Percentiles rank a stretch among this genome's conserved stretches.
Evolutionary conservation across 2,797 vertebrate species (phyloP).

Genomic region (Synaphobranchus kaupii): DNA sequence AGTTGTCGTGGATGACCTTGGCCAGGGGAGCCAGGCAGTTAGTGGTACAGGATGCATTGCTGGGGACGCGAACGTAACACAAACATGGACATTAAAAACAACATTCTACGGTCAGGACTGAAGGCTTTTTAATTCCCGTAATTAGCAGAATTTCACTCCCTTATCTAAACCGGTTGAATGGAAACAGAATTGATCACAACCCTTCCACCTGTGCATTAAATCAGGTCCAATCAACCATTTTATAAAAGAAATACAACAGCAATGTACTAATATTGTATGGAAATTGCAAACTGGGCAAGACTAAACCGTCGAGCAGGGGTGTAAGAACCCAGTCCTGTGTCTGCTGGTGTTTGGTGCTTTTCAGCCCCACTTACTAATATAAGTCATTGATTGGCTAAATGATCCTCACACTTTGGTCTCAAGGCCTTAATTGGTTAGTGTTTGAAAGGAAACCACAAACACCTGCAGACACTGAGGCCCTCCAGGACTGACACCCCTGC

Average conservation of each 20-base stretch:
- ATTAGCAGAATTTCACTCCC: not conserved
- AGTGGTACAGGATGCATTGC: constrained; percentile 91
- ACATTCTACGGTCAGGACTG: not conserved
- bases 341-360: not conserved
- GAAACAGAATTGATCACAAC: not conserved
- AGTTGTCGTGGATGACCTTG: constrained; percentile 87
- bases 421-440: too few relatives aligned
- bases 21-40: constrained; percentile 90
- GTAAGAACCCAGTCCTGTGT: not conserved
- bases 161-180: not conserved
- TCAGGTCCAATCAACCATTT: not conserved
- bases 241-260: not conserved
- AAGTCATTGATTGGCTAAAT: not conserved
- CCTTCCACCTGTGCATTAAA: not conserved
- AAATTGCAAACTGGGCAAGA: too few relatives aligned
- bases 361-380: not conserved
- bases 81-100: not conserved
- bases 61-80: constrained; percentile 50
- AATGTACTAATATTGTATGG: not conserved
- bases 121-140: not conserved
- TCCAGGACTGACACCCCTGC: not conserved
- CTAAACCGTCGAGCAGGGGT: too few relatives aligned
- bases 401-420: too few relatives aligned
- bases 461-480: not conserved
- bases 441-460: not conserved